phyloP scores from a whole-genome alignment of 2,113 vertebrate species.

The Hiodon tergisus region DNA sequence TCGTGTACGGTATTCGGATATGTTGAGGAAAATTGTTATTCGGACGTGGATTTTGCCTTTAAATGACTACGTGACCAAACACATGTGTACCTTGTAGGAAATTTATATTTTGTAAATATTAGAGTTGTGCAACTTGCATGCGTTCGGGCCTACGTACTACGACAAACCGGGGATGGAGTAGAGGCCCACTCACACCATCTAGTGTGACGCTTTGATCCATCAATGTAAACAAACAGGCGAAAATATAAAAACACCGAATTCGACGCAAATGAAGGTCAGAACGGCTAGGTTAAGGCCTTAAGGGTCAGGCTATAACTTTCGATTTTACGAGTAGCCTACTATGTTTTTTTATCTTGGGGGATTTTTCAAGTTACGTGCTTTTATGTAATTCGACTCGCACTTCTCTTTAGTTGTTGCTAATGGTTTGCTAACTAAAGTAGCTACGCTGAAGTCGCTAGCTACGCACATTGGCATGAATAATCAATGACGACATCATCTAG shows the following conservation, averaged over 20 bases:
- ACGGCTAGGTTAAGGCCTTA: neutral
- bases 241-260: constrained; percentile 28
- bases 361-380: neutral
- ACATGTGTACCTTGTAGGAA: constrained; percentile 1
- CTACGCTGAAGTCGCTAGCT: neutral
- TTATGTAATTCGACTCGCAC: neutral
- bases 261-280: constrained; percentile 18
- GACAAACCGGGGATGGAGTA: constrained; percentile 54
- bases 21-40: neutral
- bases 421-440: constrained; percentile 3
- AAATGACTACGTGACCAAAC: neutral
- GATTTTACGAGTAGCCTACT: neutral
- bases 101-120: neutral
- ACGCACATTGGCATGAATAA: constrained; percentile 2
- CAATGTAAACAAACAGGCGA: constrained; percentile 69
- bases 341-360: neutral
- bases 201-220: constrained; percentile 37
- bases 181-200: constrained; percentile 65
- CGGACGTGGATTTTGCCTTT: neutral
- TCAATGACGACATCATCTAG: constrained; percentile 11
- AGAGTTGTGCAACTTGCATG: constrained; percentile 38
- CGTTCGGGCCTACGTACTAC: constrained; percentile 43
- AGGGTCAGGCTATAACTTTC: neutral
- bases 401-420: neutral
- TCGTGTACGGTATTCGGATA: constrained; percentile 12